Percentiles rank a stretch among this genome's conserved stretches.
These are phyloP conservation scores for Polydesmus complanatus DNA, from an alignment of 2,888 invertebrate species.

Conservation along the genomic window DNA sequence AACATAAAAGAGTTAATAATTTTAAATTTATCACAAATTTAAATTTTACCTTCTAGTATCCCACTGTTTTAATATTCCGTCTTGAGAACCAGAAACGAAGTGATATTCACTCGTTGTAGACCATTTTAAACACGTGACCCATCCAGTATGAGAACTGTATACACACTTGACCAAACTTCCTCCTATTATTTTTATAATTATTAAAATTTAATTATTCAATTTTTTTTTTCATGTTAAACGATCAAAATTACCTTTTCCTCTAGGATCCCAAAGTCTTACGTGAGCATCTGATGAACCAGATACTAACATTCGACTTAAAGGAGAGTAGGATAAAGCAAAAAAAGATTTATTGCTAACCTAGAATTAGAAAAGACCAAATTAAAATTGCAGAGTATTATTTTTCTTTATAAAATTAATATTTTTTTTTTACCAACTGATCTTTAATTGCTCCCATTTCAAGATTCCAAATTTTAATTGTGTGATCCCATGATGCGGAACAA, in stretches of 20 bases:
- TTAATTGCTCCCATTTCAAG: constrained; percentile 68
- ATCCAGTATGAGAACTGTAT: constrained; percentile 75
- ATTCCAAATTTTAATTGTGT: constrained; percentile 89
- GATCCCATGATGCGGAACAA: constrained; percentile 86
- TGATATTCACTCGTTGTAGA: constrained; percentile 62
- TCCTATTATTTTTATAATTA: constrained; percentile 42
- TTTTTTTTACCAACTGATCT: constrained; percentile 48
- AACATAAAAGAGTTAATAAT: constrained; percentile 12
- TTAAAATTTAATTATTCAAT: not conserved
- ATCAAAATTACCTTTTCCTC: constrained; percentile 53
- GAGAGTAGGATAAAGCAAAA: constrained; percentile 71
- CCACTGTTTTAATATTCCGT: constrained; percentile 85
- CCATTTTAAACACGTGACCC: constrained; percentile 88
- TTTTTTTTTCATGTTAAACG: not conserved
- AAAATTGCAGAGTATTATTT: too few species aligned
- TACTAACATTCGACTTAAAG: constrained; percentile 52
- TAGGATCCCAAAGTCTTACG: constrained; percentile 79
- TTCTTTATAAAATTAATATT: not conserved
- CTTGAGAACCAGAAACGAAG: constrained; percentile 87
- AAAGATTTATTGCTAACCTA: constrained; percentile 73
- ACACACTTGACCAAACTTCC: constrained; percentile 74
- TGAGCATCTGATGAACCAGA: constrained; percentile 84
- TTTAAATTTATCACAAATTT: not conserved
- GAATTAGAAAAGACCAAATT: too few species aligned
- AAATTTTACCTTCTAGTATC: constrained; percentile 64